Base-by-base conservation (phyloP, 2,888 invertebrate species). In the Azorinus chamasolen region DNA sequence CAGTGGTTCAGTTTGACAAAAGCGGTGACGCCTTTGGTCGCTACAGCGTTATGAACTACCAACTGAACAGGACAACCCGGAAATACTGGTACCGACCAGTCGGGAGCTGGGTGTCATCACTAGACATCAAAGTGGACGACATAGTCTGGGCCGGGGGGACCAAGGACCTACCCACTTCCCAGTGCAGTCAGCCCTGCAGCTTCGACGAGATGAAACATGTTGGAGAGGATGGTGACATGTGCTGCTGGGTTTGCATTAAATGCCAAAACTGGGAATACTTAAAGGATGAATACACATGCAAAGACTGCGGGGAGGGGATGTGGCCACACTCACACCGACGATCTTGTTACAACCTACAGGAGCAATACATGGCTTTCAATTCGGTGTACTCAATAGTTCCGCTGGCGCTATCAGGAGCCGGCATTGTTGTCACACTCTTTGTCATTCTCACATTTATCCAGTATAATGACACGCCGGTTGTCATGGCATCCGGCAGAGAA, bases 391-490 rank as follows among this genome's bases (percentile, higher is more conserved):
- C 96, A 14, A 93, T 96, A 48, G 94, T 95, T 18, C 96, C 96
- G 0, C 94, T 95, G 63, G 94, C 93, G 20, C 94, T 96, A 75
- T 94, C 96, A 1, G 94, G 94, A 53, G 85, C 95, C 12, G 96
- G 96, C 0, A 95, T 96, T 57, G 75, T 95, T 16, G 92, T 94
- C 77, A 96, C 96, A 0, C 87, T 95, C 14, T 92, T 94, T 39
- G 95, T 95, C 18, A 95, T 95, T 54, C 93, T 94, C 5, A 91
- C 95, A 1, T 95, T 96, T 91, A 94, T 95, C 61, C 94, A 94
- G 62, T 94, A 95, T 90, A 95, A 95, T 75, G 95, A 95, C 89
- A 95, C 95, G 0, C 95, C 95, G 10, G 93, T 95, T 54, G 95
- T 95, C 6, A 94, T 95, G 88, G 94, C 94, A 2, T 95, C 95